Base-by-base conservation (phyloP, 2,888 invertebrate genomes). In the Dynastes hyllus region DNA sequence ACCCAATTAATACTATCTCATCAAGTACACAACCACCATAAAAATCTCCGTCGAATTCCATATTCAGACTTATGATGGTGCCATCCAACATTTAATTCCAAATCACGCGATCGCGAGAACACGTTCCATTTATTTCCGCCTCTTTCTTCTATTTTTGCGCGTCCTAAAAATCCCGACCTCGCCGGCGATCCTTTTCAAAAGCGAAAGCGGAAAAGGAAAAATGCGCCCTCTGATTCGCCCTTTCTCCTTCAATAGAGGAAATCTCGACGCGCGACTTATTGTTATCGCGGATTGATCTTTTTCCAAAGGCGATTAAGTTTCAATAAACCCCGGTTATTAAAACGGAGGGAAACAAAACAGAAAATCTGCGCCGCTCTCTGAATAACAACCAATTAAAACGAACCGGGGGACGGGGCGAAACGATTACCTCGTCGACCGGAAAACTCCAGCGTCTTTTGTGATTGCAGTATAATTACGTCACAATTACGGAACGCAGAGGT, bases 401-500 rank as follows among this genome's bases (percentile, higher is more conserved):
- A 5, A 5, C 32, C 2, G 9, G 29, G 9, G 13, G 9, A 32
- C 9, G 13, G 22, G 5, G 22, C 8, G 16, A 22, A 58, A 22
- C 22, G 9, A 8, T 58, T 63, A 9, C 3, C 9, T 63, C 63
- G 32, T 63, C 16, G 63, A 63, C 27, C 63, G 32, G 63, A 29
- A 29, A 13, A 32, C 63, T 32, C 32, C 32, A 5, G 27, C 29
- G 13, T 58, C 55, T 5, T 58, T 58, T 16, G 22, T 58, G 55
- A 8, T n/a, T 55, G 55, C 9, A 58, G 55, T n/a, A n/a, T 66
- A 66, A 66, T 66, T 66, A 66, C 66, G 37, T 66, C 29, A 40
- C 66, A 66, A 66, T 67, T 67, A 50, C 40, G 66, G 32, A 37
- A 1, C 32, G 16, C 40, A 22, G 1, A 67, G 27, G 66, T 40